phyloP scores from a whole-genome alignment of 2,797 vertebrate genomes.

The Discoglossus pictus region DNA sequence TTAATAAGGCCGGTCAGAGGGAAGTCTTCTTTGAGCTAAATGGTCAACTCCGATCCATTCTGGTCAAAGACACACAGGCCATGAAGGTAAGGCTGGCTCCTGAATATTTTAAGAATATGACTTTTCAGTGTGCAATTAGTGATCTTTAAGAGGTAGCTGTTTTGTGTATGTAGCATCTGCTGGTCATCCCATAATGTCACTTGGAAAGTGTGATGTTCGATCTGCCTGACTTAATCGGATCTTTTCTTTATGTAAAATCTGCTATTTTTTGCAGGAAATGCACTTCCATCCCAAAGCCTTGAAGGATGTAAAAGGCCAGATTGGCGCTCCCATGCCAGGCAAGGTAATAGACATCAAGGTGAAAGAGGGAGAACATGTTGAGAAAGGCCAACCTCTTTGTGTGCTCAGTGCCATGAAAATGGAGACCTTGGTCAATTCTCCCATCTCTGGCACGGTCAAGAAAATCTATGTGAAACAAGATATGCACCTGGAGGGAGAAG shows the following conservation, averaged over 20 bases:
- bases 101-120: no score
- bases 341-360: constrained; percentile 92
- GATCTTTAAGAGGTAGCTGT: no score
- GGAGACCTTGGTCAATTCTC: constrained; percentile 93
- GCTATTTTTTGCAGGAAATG: constrained; percentile 82
- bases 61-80: constrained; percentile 88
- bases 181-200: no score
- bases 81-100: constrained; percentile 83
- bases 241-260: no score
- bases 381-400: constrained; percentile 90
- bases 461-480: constrained; percentile 76
- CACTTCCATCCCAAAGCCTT: constrained; percentile 93
- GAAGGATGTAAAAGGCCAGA: constrained; percentile 88
- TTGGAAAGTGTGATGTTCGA: no score
- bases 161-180: no score
- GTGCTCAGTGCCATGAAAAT: constrained; percentile 96
- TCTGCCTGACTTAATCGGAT: no score
- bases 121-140: no score
- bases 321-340: constrained; percentile 93
- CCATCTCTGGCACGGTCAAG: constrained; percentile 76
- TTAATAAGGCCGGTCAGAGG: constrained; percentile 88
- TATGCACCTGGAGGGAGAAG: constrained; percentile 86
- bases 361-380: constrained; percentile 73
- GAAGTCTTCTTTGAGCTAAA: constrained; percentile 97
- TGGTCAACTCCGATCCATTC: constrained; percentile 88